Evolutionary conservation across 2,113 vertebrate species (phyloP).

Genomic region (Phyllopteryx taeniolatus): DNA sequence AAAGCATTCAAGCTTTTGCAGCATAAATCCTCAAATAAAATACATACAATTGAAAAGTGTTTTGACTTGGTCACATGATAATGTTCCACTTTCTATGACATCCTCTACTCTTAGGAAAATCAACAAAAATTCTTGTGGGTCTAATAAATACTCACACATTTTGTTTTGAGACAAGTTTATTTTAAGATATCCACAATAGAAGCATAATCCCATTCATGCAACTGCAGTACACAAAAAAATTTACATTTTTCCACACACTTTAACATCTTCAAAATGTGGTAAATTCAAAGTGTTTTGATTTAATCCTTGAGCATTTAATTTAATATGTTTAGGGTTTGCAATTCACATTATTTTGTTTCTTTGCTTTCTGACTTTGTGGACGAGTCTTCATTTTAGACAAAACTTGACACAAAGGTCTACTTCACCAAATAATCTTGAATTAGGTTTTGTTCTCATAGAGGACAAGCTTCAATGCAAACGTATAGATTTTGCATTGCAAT

Average conservation of each 20-base stretch:
- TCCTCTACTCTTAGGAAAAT: no score
- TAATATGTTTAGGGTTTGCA: neutral
- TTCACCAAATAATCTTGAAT: neutral
- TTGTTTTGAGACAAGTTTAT: conserved; percentile 28
- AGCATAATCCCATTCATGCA: conserved; percentile 31
- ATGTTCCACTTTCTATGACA: no score
- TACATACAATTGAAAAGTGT: no score
- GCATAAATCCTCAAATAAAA: no score
- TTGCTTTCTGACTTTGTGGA: neutral
- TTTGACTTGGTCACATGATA: no score
- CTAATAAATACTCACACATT: neutral
- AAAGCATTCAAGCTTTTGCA: no score
- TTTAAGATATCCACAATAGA: conserved; percentile 26
- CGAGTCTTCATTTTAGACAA: neutral
- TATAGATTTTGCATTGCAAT: conserved; percentile 7
- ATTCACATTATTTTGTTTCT: neutral
- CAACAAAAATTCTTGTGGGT: conserved; percentile 24
- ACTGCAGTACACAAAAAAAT: conserved; percentile 16
- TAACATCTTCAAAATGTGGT: conserved; percentile 64
- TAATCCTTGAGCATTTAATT: neutral
- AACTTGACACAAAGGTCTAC: neutral
- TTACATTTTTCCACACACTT: conserved; percentile 18
- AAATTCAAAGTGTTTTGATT: conserved; percentile 44
- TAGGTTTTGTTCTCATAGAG: conserved; percentile 30
- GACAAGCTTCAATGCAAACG: conserved; percentile 8